These are phyloP conservation scores for Vulpes lagopus DNA, from an alignment of 2,113 vertebrate species.

Conservation along the genomic window DNA sequence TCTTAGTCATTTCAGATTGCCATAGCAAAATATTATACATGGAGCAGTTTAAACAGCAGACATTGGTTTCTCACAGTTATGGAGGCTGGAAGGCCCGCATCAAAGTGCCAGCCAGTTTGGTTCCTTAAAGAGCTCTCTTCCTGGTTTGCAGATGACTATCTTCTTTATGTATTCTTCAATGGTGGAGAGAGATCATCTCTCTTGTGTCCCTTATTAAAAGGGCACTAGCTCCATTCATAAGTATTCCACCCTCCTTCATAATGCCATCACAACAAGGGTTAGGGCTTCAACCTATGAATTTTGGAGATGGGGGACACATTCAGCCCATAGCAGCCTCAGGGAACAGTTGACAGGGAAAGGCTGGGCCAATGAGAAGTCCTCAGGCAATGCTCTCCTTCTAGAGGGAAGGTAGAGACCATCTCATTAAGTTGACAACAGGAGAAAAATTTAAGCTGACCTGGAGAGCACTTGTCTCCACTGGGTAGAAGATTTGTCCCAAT, in stretches of 20 bases:
- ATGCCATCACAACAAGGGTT: background rate
- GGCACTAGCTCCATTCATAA: background rate
- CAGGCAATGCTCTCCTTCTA: background rate
- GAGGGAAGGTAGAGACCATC: background rate
- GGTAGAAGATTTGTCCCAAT: background rate
- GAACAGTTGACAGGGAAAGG: background rate
- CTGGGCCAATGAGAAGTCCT: background rate
- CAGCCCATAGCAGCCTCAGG: background rate
- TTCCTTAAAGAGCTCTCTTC: background rate
- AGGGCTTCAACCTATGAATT: background rate
- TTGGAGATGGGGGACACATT: background rate
- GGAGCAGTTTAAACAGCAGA: background rate
- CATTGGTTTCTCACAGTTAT: background rate
- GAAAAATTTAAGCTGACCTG: background rate
- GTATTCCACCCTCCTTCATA: too few species aligned
- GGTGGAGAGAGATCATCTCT: background rate
- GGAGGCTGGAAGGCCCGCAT: background rate
- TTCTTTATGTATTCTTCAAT: background rate
- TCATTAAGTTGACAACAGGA: background rate
- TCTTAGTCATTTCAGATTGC: background rate
- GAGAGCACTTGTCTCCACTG: too few species aligned
- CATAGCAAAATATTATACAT: background rate
- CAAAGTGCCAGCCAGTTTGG: fast-evolving
- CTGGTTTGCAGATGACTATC: background rate
- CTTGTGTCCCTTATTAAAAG: background rate